phyloP scores from a whole-genome alignment of 2,113 vertebrate species.

The Sebastes schlegelii region DNA sequence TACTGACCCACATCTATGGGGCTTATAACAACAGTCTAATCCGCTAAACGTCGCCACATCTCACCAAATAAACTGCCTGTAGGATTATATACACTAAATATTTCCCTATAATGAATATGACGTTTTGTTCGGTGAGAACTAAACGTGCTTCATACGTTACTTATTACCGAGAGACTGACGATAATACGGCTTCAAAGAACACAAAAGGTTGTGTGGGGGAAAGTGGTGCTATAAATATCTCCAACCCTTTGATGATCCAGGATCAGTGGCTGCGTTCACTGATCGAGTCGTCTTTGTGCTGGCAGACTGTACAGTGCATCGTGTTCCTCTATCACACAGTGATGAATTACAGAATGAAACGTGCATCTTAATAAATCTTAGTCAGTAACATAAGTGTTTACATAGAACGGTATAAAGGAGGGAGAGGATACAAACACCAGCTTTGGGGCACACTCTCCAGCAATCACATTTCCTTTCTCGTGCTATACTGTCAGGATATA shows the following conservation, averaged over 20 bases:
- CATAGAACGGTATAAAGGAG: too few relatives aligned
- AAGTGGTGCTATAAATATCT: conserved; percentile 1
- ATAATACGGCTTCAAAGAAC: not conserved
- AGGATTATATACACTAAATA: not conserved
- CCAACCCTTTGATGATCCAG: not conserved
- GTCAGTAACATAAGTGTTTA: too few relatives aligned
- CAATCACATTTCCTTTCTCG: not conserved
- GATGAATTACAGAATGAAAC: not conserved
- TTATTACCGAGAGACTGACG: not conserved
- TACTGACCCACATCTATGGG: too few relatives aligned
- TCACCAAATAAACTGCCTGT: not conserved
- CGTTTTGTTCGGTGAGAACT: not conserved
- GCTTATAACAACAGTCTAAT: too few relatives aligned
- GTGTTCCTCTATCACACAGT: not conserved
- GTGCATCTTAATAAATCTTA: not conserved
- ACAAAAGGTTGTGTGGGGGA: not conserved
- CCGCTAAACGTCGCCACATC: too few relatives aligned
- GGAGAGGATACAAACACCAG: not conserved
- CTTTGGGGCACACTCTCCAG: not conserved
- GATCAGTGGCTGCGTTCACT: not conserved
- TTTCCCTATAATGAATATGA: not conserved
- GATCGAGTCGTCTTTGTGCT: not conserved
- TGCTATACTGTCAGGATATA: too few relatives aligned
- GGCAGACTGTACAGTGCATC: not conserved
- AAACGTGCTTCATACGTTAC: not conserved